Percentiles rank a stretch among this genome's conserved stretches.
Conservation (phyloP, 1,140 invertebrate genomes). For the Cecropterus lyciades region DNA sequence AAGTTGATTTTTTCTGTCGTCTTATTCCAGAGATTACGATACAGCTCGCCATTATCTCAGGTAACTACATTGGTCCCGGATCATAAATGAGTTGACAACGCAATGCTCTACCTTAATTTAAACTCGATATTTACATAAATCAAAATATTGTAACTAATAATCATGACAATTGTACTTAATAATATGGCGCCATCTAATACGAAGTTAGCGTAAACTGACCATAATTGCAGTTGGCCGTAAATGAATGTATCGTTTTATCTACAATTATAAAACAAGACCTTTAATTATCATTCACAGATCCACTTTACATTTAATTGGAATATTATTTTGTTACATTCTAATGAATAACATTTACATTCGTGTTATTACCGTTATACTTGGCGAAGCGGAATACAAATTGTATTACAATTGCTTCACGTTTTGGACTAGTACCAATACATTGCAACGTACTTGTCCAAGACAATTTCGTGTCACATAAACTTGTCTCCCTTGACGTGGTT, state of each 20-base stretch:
- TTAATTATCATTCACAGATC: background rate
- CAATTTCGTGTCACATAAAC: conserved; percentile 25
- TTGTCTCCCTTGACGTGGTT: conserved; percentile 25
- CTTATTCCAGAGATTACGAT: too few relatives aligned
- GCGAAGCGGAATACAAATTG: conserved; percentile 4
- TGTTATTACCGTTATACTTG: conserved; percentile 2
- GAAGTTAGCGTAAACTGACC: too few relatives aligned
- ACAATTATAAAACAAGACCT: background rate
- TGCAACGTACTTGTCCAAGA: background rate
- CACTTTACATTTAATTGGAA: conserved; percentile 2
- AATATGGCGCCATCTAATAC: too few relatives aligned
- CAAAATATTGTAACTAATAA: too few relatives aligned
- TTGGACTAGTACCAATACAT: conserved; percentile 5
- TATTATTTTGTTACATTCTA: conserved; percentile 10
- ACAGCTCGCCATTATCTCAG: too few relatives aligned
- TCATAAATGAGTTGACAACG: too few relatives aligned
- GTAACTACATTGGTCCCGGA: too few relatives aligned
- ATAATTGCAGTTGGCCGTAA: too few relatives aligned
- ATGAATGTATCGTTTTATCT: background rate
- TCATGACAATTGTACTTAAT: too few relatives aligned
- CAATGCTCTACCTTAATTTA: too few relatives aligned
- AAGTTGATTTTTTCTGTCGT: too few relatives aligned
- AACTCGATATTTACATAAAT: too few relatives aligned
- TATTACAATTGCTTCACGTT: conserved; percentile 5
- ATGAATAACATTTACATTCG: conserved; percentile 9